These are phyloP conservation scores for Amblyopsis rosae DNA, from an alignment of 2,113 vertebrate genomes.

Conservation along the genomic window DNA sequence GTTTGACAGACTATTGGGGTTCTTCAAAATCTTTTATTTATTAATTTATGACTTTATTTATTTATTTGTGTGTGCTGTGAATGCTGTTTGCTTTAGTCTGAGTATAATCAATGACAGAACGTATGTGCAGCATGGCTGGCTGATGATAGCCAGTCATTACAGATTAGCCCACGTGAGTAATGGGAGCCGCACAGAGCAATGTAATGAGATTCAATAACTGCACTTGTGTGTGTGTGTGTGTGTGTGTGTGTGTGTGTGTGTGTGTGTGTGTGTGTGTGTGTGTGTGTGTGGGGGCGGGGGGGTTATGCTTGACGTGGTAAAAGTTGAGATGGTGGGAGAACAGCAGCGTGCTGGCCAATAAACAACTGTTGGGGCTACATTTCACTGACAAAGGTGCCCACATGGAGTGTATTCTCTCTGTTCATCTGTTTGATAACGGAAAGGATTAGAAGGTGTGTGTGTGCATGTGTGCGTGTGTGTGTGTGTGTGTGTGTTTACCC, in stretches of 20 bases:
- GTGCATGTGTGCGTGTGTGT: slow-evolving; percentile 6
- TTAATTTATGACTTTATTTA: slow-evolving; percentile 30
- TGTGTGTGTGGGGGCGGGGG: not conserved
- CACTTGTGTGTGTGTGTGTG: slow-evolving; percentile 38
- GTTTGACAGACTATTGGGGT: slow-evolving; percentile 35
- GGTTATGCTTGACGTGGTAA: not conserved
- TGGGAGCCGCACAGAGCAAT: slow-evolving; percentile 67
- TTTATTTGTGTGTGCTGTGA: slow-evolving; percentile 17
- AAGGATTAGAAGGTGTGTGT: slow-evolving; percentile 31
- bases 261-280: slow-evolving; percentile 31
- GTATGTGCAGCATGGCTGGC: slow-evolving; percentile 59
- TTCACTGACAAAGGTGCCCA: slow-evolving; percentile 21
- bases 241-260: slow-evolving; percentile 18
- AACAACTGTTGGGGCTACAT: slow-evolving; percentile 21
- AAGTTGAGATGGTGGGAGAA: not conserved
- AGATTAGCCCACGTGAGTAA: slow-evolving; percentile 76
- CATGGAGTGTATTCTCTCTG: slow-evolving; percentile 6
- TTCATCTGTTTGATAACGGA: slow-evolving; percentile 51
- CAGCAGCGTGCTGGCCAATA: slow-evolving; percentile 30
- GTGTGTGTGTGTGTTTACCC: slow-evolving; percentile 38
- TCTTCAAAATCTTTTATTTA: slow-evolving; percentile 23
- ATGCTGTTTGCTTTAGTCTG: slow-evolving; percentile 2
- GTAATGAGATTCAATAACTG: slow-evolving; percentile 71
- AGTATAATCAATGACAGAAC: slow-evolving; percentile 72
- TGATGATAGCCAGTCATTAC: slow-evolving; percentile 76